These are phyloP conservation scores for Ciconia stormi DNA, from an alignment of 2,113 vertebrate species.

Conservation along the genomic window DNA sequence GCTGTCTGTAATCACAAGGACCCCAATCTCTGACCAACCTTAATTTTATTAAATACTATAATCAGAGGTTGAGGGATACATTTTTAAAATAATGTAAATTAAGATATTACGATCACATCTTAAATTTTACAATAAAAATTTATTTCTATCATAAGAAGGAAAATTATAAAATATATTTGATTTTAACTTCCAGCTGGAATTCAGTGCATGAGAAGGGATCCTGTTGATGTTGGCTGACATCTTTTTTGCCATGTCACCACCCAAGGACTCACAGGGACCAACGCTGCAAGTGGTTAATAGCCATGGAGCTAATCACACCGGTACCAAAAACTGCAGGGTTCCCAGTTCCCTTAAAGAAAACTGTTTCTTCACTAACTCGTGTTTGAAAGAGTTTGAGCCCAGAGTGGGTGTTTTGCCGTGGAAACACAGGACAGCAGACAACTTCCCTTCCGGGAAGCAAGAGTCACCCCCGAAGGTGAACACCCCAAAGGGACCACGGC, in stretches of 20 bases:
- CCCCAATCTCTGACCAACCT: neutral
- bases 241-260: neutral
- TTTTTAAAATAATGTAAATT: neutral
- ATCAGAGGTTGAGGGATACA: neutral
- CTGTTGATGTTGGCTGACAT: neutral
- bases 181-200: neutral
- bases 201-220: neutral
- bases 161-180: neutral
- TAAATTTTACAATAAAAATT: neutral
- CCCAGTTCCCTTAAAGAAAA: neutral
- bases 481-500: accelerated
- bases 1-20: neutral
- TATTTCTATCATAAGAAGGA: neutral
- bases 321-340: neutral
- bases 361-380: neutral
- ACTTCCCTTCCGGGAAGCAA: neutral
- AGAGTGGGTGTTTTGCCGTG: neutral
- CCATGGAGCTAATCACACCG: neutral
- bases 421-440: neutral
- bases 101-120: neutral
- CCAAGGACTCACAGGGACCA: accelerated
- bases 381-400: neutral
- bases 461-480: neutral
- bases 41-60: neutral
- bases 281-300: neutral